phyloP scores from a whole-genome alignment of 2,888 invertebrate genomes.

The Melanotus villosus region DNA sequence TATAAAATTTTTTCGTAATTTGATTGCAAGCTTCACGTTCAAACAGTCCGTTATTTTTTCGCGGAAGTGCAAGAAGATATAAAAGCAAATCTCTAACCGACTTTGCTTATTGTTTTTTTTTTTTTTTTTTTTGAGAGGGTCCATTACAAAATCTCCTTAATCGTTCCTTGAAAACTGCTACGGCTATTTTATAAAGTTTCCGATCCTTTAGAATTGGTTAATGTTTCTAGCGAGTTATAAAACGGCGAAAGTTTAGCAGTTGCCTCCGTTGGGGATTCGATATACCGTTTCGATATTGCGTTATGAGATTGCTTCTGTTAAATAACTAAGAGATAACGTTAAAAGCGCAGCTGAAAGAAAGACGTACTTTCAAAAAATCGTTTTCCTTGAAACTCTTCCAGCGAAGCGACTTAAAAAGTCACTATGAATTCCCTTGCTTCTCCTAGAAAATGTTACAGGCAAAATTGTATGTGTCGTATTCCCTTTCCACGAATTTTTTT shows the following conservation, averaged over 20 bases:
- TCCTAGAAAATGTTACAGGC: too few species aligned
- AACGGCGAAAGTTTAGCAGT: constrained; percentile 32
- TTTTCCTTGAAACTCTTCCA: neutral
- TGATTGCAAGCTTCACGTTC: neutral
- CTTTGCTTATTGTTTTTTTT: neutral
- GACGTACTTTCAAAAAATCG: neutral
- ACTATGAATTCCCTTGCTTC: too few species aligned
- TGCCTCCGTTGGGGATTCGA: constrained; percentile 25
- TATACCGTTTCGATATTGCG: constrained; percentile 28
- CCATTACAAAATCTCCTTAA: constrained; percentile 22
- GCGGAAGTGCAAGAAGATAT: neutral
- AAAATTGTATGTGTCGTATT: too few species aligned
- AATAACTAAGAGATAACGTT: constrained; percentile 26
- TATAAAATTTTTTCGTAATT: constrained; percentile 29
- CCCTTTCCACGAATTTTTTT: too few species aligned
- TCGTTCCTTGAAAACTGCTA: constrained; percentile 19
- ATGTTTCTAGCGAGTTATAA: constrained; percentile 16
- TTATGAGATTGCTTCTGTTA: constrained; percentile 22
- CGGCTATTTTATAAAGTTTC: constrained; percentile 24
- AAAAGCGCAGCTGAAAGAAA: constrained; percentile 2
- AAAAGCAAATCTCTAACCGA: neutral
- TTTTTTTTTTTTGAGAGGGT: neutral
- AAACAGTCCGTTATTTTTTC: neutral
- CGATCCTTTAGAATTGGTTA: constrained; percentile 26
- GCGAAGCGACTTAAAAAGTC: too few species aligned